These are phyloP conservation scores for Montipora efflorescens DNA, from an alignment of 64 coral and sea anemone species.

Conservation along the genomic window DNA sequence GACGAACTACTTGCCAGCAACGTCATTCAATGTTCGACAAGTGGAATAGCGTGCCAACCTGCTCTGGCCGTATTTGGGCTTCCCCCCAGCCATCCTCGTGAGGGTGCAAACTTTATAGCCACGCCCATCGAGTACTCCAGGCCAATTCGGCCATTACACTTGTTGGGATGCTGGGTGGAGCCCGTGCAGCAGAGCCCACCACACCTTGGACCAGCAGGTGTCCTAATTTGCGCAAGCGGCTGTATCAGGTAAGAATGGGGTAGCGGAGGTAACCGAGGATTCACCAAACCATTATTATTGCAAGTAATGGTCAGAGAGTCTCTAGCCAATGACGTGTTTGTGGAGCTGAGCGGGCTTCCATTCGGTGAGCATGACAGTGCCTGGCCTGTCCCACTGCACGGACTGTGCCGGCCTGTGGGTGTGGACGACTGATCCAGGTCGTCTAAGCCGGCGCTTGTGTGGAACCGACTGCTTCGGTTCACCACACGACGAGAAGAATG, in stretches of 20 bases:
- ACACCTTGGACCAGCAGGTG: constrained; percentile 75
- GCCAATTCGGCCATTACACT: constrained; percentile 84
- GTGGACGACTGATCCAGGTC: constrained; percentile 76
- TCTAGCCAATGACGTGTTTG: constrained; percentile 62
- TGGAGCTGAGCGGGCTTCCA: constrained; percentile 77
- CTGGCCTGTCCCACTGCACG: constrained; percentile 56
- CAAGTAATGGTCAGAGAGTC: constrained; percentile 75
- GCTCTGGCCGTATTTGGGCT: constrained; percentile 70
- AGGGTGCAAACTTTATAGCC: constrained; percentile 81
- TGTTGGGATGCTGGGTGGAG: constrained; percentile 54
- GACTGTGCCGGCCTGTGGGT: constrained; percentile 51
- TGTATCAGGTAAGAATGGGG: constrained; percentile 83
- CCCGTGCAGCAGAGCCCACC: constrained; percentile 80
- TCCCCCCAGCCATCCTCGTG: constrained; percentile 87
- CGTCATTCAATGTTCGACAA: too few relatives aligned
- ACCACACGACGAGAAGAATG: constrained; percentile 91
- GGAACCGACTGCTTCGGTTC: constrained; percentile 97
- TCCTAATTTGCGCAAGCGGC: constrained; percentile 88
- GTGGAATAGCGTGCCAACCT: constrained; percentile 10
- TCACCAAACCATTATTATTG: constrained; percentile 91
- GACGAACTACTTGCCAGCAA: too few relatives aligned
- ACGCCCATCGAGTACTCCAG: constrained; percentile 78
- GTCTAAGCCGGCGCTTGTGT: constrained; percentile 95
- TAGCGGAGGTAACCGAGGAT: constrained; percentile 92
- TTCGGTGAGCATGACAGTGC: constrained; percentile 81